A percentile compares a stretch with the other conserved stretches of the same genome.
These are phyloP conservation scores for Leucophenga varia DNA, from an alignment of 1,140 invertebrate genomes.

Conservation along the genomic window DNA sequence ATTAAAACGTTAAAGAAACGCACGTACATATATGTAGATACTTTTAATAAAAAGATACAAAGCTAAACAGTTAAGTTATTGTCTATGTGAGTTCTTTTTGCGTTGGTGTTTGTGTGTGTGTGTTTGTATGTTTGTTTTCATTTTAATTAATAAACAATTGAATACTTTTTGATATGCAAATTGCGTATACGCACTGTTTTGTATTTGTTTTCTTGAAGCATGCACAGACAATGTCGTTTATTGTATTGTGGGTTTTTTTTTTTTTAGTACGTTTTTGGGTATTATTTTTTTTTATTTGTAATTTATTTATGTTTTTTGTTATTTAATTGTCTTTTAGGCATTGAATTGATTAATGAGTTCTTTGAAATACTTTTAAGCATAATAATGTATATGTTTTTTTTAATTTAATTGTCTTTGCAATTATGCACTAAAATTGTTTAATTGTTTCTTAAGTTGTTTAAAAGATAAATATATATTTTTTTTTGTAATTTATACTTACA, in stretches of 20 bases:
- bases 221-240: background rate
- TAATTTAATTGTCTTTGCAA: background rate
- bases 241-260: background rate
- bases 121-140: constrained; percentile 20
- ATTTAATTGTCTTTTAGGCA: constrained; percentile 24
- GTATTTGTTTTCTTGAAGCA: background rate
- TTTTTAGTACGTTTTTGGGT: constrained; percentile 20
- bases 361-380: constrained; percentile 2
- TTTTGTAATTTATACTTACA: constrained; percentile 35
- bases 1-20: too few relatives aligned
- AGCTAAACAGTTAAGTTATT: too few relatives aligned
- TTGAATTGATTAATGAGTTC: constrained; percentile 48
- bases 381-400: background rate
- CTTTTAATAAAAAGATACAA: constrained; percentile 2
- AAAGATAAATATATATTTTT: background rate
- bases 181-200: constrained; percentile 28
- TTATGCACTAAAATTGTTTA: background rate
- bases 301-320: constrained; percentile 24
- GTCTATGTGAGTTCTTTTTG: too few relatives aligned
- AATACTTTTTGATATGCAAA: constrained; percentile 45
- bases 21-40: too few relatives aligned
- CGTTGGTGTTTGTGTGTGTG: constrained; percentile 9
- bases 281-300: constrained; percentile 11
- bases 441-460: constrained; percentile 2
- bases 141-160: constrained; percentile 51